Conservation (phyloP, 2,797 vertebrate species). For the Gallinago solitaria region DNA sequence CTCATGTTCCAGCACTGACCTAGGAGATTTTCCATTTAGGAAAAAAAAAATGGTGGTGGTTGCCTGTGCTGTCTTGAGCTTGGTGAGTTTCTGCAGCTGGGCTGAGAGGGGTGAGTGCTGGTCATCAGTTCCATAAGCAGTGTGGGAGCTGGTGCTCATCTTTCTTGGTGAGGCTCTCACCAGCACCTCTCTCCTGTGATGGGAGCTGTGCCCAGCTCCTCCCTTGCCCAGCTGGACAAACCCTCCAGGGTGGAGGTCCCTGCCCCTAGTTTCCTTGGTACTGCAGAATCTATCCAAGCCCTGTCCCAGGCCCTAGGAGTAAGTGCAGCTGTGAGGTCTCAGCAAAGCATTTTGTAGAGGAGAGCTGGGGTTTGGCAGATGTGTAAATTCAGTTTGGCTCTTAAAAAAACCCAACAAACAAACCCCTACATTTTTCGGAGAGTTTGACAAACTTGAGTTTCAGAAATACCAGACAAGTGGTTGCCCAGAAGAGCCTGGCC, state of each 20-base stretch:
- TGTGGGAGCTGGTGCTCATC: not conserved
- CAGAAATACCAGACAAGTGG: not conserved
- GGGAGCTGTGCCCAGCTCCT: not conserved
- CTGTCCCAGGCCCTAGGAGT: not conserved
- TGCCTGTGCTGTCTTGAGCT: slow-evolving; percentile 47
- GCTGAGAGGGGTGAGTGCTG: not conserved
- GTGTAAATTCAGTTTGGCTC: not conserved
- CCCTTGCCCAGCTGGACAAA: not conserved
- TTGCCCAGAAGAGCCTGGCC: not conserved
- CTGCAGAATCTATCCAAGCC: not conserved
- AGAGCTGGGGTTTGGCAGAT: slow-evolving; percentile 10
- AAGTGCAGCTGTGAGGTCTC: not conserved
- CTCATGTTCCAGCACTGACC: not conserved
- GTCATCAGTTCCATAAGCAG: not conserved
- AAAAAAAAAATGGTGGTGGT: slow-evolving; percentile 29
- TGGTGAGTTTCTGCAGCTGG: slow-evolving; percentile 27
- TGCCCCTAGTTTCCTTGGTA: not conserved
- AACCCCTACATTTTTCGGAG: too few species aligned
- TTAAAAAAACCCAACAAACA: not conserved
- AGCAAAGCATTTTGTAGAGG: slow-evolving; percentile 16
- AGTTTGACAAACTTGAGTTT: not conserved
- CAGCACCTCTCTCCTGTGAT: not conserved
- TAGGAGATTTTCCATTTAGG: not conserved
- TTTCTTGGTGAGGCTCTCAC: not conserved
- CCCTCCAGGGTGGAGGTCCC: not conserved